A percentile compares a stretch with the other conserved stretches of the same genome.
These are phyloP conservation scores for Drosophila triauraria DNA, from an alignment of 1,140 invertebrate species.

Conservation along the genomic window DNA sequence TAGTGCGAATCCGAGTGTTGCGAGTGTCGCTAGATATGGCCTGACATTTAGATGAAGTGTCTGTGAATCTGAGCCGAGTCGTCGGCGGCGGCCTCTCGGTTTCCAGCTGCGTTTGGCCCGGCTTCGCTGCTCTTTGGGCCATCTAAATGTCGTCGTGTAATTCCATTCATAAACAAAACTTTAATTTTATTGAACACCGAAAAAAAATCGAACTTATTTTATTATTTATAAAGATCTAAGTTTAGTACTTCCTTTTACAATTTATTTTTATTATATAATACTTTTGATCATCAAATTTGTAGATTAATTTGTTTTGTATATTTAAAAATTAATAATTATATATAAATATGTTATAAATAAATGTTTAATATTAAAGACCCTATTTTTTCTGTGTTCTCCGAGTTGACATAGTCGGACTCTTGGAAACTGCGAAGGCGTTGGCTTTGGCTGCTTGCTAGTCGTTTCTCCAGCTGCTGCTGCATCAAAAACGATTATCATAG, in stretches of 20 bases:
- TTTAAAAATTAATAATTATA: too few species aligned
- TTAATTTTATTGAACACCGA: constrained; percentile 75
- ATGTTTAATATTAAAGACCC: not conserved
- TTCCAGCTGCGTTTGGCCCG: constrained; percentile 69
- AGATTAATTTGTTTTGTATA: too few species aligned
- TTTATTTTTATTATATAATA: too few species aligned
- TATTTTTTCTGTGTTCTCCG: constrained; percentile 6
- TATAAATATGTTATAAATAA: too few species aligned
- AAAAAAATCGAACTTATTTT: not conserved
- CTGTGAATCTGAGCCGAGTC: constrained; percentile 75
- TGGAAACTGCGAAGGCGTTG: constrained; percentile 58
- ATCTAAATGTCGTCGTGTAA: constrained; percentile 62
- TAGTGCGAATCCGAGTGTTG: constrained; percentile 72
- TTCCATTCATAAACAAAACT: constrained; percentile 85
- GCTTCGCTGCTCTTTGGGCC: constrained; percentile 45
- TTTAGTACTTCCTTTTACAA: too few species aligned
- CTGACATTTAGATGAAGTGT: constrained; percentile 85
- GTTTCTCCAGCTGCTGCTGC: constrained; percentile 32
- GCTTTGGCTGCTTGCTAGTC: not conserved
- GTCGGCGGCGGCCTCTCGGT: constrained; percentile 23
- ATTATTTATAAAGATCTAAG: too few species aligned
- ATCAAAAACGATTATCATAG: constrained; percentile 76
- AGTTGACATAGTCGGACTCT: constrained; percentile 62
- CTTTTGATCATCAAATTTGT: too few species aligned
- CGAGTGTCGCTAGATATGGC: constrained; percentile 82